phyloP scores from a whole-genome alignment of 2,113 vertebrate genomes.

The Eurystomus gularis region DNA sequence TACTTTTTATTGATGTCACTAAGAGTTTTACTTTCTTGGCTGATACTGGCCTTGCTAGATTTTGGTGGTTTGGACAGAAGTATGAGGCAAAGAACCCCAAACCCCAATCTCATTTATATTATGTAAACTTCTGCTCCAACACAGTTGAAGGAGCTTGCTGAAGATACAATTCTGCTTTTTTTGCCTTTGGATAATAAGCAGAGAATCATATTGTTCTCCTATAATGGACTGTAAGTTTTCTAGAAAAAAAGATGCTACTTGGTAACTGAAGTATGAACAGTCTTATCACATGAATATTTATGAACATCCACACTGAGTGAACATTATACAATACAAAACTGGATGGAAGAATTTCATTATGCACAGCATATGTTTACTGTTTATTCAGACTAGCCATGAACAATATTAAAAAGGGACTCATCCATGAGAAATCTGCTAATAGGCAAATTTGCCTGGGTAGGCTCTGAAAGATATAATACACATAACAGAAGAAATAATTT shows the following conservation, averaged over 20 bases:
- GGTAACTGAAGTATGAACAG: background rate
- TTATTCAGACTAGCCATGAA: background rate
- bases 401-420: background rate
- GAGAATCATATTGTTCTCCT: background rate
- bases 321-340: background rate
- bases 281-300: constrained; percentile 28
- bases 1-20: background rate
- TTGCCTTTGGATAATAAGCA: background rate
- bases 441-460: background rate
- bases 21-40: background rate
- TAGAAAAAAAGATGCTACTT: background rate
- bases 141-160: background rate
- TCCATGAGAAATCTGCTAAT: background rate
- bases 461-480: background rate
- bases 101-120: background rate
- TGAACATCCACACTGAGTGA: background rate
- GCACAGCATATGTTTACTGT: constrained; percentile 2
- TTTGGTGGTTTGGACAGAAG: background rate
- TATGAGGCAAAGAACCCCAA: background rate
- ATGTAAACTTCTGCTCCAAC: background rate
- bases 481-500: background rate
- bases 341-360: background rate
- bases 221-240: background rate
- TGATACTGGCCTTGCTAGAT: background rate
- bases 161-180: background rate